phyloP scores from a whole-genome alignment of 2,888 invertebrate species.

The Plagodis dolabraria region DNA sequence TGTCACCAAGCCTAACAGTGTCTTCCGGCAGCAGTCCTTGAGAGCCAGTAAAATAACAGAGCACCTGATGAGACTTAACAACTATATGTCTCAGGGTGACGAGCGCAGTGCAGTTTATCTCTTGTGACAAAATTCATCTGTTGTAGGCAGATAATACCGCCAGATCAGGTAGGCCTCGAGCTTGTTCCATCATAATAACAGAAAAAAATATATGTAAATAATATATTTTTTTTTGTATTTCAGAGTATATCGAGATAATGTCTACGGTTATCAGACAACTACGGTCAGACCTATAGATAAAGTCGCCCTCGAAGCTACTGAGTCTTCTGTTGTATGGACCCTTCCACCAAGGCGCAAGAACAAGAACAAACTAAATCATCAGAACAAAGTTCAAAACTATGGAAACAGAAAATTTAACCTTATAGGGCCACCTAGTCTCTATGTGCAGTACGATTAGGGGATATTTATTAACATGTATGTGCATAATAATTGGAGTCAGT shows the following conservation, averaged over 20 bases:
- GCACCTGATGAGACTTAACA: no score
- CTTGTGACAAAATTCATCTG: no score
- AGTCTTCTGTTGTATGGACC: slow-evolving; percentile 68
- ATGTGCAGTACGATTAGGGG: slow-evolving; percentile 33
- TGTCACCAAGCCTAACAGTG: no score
- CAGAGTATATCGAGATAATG: slow-evolving; percentile 48
- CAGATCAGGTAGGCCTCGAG: no score
- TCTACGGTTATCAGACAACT: slow-evolving; percentile 28
- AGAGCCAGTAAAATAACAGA: no score
- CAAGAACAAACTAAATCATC: slow-evolving; percentile 33
- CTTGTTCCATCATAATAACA: no score
- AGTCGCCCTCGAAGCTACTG: slow-evolving; percentile 40
- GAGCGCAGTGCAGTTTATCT: no score
- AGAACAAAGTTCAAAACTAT: slow-evolving; percentile 25
- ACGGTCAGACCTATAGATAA: slow-evolving; percentile 33
- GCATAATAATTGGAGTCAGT: background rate
- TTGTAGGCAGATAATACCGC: no score
- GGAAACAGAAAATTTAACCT: slow-evolving; percentile 32
- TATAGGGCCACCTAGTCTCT: slow-evolving; percentile 48
- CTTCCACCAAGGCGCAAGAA: slow-evolving; percentile 50
- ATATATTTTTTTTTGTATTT: slow-evolving; percentile 21
- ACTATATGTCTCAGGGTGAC: no score
- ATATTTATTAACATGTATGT: no score
- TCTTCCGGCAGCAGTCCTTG: no score
- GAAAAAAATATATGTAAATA: no score